Percentiles rank a stretch among this genome's conserved stretches.
phyloP scores from a whole-genome alignment of 2,888 invertebrate genomes.

The Athalia cordata region DNA sequence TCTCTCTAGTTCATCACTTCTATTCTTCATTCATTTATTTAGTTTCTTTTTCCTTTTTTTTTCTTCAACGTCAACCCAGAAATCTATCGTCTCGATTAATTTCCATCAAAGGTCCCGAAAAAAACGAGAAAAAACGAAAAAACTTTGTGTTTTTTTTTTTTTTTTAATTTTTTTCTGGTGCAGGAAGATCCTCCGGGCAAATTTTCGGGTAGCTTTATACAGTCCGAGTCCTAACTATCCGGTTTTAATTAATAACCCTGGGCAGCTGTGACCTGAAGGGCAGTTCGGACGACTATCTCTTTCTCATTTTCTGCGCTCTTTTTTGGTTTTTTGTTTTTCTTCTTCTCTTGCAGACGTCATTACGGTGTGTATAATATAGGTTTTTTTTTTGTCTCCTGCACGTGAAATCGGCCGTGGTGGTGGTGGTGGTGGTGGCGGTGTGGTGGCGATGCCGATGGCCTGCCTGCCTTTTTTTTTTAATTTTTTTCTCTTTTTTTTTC shows the following conservation, averaged over 20 bases:
- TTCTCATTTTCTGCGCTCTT: conserved; percentile 64
- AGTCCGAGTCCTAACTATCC: conserved; percentile 45
- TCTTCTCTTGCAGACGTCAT: no score
- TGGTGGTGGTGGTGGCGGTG: no score
- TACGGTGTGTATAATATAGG: no score
- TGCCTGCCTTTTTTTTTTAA: conserved; percentile 57
- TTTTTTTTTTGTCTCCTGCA: not conserved
- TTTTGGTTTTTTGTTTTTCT: conserved; percentile 55
- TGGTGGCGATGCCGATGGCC: conserved; percentile 26
- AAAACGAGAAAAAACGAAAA: not conserved
- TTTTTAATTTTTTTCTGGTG: no score
- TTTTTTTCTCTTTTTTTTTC: conserved; percentile 48
- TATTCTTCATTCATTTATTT: not conserved
- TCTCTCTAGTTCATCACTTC: conserved; percentile 5
- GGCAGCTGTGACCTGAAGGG: conserved; percentile 62
- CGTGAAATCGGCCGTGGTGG: not conserved
- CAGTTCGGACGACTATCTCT: conserved; percentile 54
- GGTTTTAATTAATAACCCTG: conserved; percentile 70
- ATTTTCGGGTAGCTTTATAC: conserved; percentile 59
- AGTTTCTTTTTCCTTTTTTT: not conserved
- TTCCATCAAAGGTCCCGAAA: conserved; percentile 48
- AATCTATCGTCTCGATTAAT: conserved; percentile 67
- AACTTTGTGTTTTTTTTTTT: not conserved
- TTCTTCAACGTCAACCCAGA: conserved; percentile 51
- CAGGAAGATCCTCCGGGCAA: conserved; percentile 60